Percentiles rank a stretch among this genome's conserved stretches.
phyloP scores from a whole-genome alignment of 1,140 invertebrate genomes.

The Delia radicum region DNA sequence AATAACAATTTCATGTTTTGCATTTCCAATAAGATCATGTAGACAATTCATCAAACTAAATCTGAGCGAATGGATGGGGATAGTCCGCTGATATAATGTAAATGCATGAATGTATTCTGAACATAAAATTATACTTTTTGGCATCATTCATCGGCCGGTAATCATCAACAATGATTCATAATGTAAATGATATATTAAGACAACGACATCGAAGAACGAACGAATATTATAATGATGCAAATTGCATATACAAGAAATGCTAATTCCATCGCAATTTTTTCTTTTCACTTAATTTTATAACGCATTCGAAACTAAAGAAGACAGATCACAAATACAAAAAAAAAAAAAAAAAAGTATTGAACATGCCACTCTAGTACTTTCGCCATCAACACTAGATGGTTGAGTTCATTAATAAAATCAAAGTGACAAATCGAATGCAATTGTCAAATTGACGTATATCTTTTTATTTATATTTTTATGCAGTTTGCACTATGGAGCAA shows the following conservation, averaged over 20 bases:
- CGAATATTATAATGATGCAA: slow-evolving; percentile 5
- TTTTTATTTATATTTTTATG: not conserved
- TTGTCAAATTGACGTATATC: slow-evolving; percentile 19
- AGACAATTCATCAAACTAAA: slow-evolving; percentile 19
- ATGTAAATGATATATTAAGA: slow-evolving; percentile 19
- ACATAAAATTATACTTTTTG: not conserved
- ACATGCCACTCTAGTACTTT: not conserved
- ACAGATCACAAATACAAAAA: not conserved
- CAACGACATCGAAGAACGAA: not conserved
- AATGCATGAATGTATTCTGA: too few species aligned
- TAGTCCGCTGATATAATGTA: too few species aligned
- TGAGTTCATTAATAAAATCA: slow-evolving; percentile 23
- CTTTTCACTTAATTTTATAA: not conserved
- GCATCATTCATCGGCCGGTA: slow-evolving; percentile 18
- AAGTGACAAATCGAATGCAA: slow-evolving; percentile 22
- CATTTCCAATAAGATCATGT: slow-evolving; percentile 6
- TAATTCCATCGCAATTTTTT: not conserved
- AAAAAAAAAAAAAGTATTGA: not conserved
- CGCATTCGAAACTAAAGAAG: not conserved
- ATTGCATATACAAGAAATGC: not conserved
- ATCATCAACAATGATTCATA: slow-evolving; percentile 18
- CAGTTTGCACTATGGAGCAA: not conserved
- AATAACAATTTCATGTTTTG: slow-evolving; percentile 20
- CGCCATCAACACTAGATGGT: slow-evolving; percentile 17
- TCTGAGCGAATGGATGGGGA: not conserved